Percentiles rank a stretch among this genome's conserved stretches.
Evolutionary conservation across 2,888 invertebrate species (phyloP).

Genomic region (Catocala sponsa): DNA sequence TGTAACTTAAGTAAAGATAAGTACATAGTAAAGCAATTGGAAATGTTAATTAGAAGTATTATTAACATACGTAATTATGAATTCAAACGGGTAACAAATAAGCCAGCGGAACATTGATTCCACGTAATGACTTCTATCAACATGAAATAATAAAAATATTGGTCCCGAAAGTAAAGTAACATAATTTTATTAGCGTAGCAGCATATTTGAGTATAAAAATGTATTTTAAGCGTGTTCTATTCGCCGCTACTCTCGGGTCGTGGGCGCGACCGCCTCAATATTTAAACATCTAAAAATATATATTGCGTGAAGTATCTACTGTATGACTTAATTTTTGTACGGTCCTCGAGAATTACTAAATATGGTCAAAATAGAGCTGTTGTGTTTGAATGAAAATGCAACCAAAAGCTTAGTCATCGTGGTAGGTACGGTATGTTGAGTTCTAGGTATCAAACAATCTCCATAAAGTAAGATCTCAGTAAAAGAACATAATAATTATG

Average conservation of each 20-base stretch:
- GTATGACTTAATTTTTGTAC: constrained; percentile 39
- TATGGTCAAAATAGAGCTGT: neutral
- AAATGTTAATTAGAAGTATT: too few relatives aligned
- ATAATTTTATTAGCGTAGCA: constrained; percentile 18
- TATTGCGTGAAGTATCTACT: constrained; percentile 56
- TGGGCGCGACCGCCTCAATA: constrained; percentile 65
- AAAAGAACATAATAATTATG: neutral
- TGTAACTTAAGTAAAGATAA: too few relatives aligned
- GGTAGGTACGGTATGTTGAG: neutral
- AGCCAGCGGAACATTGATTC: neutral
- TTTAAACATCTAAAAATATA: constrained; percentile 76
- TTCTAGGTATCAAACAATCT: neutral
- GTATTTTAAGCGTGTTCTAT: constrained; percentile 54
- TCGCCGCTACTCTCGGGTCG: constrained; percentile 54
- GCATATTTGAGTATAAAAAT: constrained; percentile 36
- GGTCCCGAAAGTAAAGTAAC: constrained; percentile 9
- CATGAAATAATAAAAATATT: constrained; percentile 4
- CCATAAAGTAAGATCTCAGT: neutral
- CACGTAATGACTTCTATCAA: neutral
- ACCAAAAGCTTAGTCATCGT: too few relatives aligned
- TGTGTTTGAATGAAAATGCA: neutral
- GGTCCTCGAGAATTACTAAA: constrained; percentile 9
- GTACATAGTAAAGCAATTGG: too few relatives aligned
- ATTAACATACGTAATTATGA: too few relatives aligned
- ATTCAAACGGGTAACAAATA: neutral